Evolutionary conservation across 1,140 invertebrate genomes (phyloP).

Genomic region (Zaprionus ghesquierei): DNA sequence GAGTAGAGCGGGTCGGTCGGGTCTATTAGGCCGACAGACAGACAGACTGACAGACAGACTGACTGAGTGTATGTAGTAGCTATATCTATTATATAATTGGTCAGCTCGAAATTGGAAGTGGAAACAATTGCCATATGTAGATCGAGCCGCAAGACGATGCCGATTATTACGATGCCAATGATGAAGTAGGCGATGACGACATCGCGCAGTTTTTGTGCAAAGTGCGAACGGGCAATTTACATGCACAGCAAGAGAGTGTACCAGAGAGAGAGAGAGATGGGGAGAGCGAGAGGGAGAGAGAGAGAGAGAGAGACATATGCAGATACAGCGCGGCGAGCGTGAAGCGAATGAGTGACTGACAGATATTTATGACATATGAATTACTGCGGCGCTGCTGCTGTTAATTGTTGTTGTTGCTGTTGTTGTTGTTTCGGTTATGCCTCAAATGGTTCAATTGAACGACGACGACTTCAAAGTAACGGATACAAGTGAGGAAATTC

Average conservation of each 20-base stretch:
- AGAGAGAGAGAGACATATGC: slow-evolving; percentile 20
- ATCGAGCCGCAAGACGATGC: slow-evolving; percentile 50
- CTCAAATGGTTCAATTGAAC: slow-evolving; percentile 72
- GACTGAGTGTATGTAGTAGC: slow-evolving; percentile 2
- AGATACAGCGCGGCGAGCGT: slow-evolving; percentile 15
- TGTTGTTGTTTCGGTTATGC: slow-evolving; percentile 39
- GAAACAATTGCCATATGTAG: slow-evolving; percentile 71
- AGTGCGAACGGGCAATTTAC: slow-evolving; percentile 62
- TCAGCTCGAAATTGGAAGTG: slow-evolving; percentile 69
- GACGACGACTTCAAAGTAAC: slow-evolving; percentile 61
- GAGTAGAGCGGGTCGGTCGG: no score
- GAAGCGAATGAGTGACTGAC: slow-evolving; percentile 61
- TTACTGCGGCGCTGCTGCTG: slow-evolving; percentile 39
- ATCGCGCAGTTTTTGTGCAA: slow-evolving; percentile 70
- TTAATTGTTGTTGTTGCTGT: slow-evolving; percentile 52
- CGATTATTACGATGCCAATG: slow-evolving; percentile 38
- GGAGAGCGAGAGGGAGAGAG: slow-evolving; percentile 12
- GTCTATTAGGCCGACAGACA: not conserved
- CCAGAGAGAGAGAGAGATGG: slow-evolving; percentile 28
- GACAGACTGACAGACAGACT: not conserved
- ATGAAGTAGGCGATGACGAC: slow-evolving; percentile 58
- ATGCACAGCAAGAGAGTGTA: slow-evolving; percentile 23
- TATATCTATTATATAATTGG: slow-evolving; percentile 68
- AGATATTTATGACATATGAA: slow-evolving; percentile 79
- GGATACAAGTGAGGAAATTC: slow-evolving; percentile 53